These are phyloP conservation scores for Adoxophyes honmai DNA, from an alignment of 1,140 invertebrate species.

Conservation along the genomic window DNA sequence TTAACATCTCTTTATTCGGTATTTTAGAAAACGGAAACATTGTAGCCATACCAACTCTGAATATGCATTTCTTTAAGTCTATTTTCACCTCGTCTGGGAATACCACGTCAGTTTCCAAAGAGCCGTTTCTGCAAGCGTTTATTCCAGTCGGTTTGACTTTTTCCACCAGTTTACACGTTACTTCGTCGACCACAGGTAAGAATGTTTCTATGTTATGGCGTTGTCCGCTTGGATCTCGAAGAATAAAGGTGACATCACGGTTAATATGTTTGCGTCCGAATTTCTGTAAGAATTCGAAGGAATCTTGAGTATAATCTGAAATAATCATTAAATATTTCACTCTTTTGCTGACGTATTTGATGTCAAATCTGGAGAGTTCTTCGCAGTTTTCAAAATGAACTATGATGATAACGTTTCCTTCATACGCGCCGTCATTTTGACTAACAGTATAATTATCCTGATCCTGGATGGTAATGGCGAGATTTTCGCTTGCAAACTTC, in stretches of 20 bases:
- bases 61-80: conserved; percentile 45
- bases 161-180: conserved; percentile 32
- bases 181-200: conserved; percentile 30
- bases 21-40: conserved; percentile 42
- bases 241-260: conserved; percentile 33
- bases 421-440: conserved; percentile 8
- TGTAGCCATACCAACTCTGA: conserved; percentile 45
- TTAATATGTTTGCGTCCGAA: conserved; percentile 20
- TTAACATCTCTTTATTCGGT: conserved; percentile 27
- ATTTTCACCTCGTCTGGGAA: conserved; percentile 37
- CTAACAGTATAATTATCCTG: neutral
- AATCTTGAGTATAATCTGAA: conserved; percentile 18
- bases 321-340: conserved; percentile 38
- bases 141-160: conserved; percentile 21
- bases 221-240: conserved; percentile 17
- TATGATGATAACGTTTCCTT: conserved; percentile 27
- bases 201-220: conserved; percentile 19
- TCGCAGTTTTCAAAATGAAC: conserved; percentile 29
- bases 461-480: neutral
- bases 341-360: conserved; percentile 16
- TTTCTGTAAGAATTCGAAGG: conserved; percentile 16
- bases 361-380: conserved; percentile 18
- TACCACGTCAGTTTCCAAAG: conserved; percentile 18
- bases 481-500: neutral
- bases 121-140: conserved; percentile 33